Percentiles rank a stretch among this genome's conserved stretches.
Evolutionary conservation across 2,113 vertebrate genomes (phyloP).

Genomic region (Oryzias celebensis): DNA sequence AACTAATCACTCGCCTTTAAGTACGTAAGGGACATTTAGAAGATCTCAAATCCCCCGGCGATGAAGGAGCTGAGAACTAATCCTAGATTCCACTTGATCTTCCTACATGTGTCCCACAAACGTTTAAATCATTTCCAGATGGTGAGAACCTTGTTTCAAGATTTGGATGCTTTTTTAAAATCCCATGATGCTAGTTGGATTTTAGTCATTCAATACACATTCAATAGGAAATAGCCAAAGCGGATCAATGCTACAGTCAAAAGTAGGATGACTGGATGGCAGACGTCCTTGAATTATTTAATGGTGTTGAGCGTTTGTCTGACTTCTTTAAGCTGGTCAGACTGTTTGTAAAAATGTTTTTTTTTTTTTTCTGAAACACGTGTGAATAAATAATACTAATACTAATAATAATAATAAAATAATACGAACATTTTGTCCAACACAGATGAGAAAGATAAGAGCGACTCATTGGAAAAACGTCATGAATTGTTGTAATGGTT

Average conservation of each 20-base stretch:
- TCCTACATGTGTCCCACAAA: too few species aligned
- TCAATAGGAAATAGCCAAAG: constrained; percentile 46
- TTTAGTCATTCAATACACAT: constrained; percentile 55
- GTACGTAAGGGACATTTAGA: constrained; percentile 47
- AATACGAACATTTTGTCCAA: too few species aligned
- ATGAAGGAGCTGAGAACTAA: constrained; percentile 39
- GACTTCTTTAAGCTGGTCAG: constrained; percentile 28
- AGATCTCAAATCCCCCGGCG: constrained; percentile 46
- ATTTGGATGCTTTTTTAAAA: too few species aligned
- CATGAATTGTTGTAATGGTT: too few species aligned
- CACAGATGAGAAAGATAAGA: too few species aligned
- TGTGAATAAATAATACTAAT: too few species aligned
- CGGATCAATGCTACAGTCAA: constrained; percentile 70
- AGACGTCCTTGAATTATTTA: constrained; percentile 71
- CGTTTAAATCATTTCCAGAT: too few species aligned
- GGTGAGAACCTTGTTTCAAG: constrained; percentile 13
- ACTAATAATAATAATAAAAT: too few species aligned
- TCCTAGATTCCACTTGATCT: constrained; percentile 37
- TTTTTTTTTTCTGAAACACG: too few species aligned
- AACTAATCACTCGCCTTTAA: constrained; percentile 52
- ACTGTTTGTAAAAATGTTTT: too few species aligned
- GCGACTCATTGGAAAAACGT: too few species aligned
- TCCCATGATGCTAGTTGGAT: constrained; percentile 42
- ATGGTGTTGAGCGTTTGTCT: constrained; percentile 48
- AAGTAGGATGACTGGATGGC: constrained; percentile 65